phyloP scores from a whole-genome alignment of 2,797 vertebrate species.

The Knipowitschia caucasica region DNA sequence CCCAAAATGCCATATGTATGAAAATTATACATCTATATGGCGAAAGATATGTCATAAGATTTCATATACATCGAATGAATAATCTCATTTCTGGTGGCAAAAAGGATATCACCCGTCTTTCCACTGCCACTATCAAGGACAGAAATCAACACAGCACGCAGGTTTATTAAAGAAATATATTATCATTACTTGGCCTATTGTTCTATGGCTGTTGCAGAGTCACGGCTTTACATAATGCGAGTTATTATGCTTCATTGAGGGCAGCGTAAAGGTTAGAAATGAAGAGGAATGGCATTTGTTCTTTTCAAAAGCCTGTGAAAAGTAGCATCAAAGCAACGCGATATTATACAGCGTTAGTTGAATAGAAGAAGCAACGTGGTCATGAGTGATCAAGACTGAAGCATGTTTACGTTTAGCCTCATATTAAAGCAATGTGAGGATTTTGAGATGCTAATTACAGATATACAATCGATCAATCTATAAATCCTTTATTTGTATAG shows the following conservation, averaged over 20 bases:
- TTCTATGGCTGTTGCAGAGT: slow-evolving; percentile 25
- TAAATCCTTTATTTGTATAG: too few species aligned
- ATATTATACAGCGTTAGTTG: neutral
- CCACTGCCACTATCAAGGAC: slow-evolving; percentile 55
- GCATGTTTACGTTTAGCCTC: neutral
- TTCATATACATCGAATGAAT: slow-evolving; percentile 56
- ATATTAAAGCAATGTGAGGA: slow-evolving; percentile 1
- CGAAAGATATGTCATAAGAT: slow-evolving; percentile 68
- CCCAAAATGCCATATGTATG: slow-evolving; percentile 60
- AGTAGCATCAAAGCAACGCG: neutral
- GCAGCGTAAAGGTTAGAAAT: slow-evolving; percentile 8
- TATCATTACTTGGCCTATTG: slow-evolving; percentile 42
- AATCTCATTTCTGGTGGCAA: slow-evolving; percentile 68
- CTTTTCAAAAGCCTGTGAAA: neutral
- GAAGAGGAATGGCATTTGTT: slow-evolving; percentile 1
- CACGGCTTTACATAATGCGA: slow-evolving; percentile 13
- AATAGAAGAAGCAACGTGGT: neutral
- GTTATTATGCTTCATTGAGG: slow-evolving; percentile 23
- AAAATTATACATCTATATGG: slow-evolving; percentile 58
- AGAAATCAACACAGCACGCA: slow-evolving; percentile 50
- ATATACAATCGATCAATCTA: too few species aligned
- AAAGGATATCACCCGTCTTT: slow-evolving; percentile 51
- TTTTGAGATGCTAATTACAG: neutral
- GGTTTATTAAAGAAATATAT: slow-evolving; percentile 65
- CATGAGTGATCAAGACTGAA: neutral